Percentiles rank a stretch among this genome's conserved stretches.
phyloP scores from a whole-genome alignment of 2,797 vertebrate genomes.

The Chrysocyon brachyurus region DNA sequence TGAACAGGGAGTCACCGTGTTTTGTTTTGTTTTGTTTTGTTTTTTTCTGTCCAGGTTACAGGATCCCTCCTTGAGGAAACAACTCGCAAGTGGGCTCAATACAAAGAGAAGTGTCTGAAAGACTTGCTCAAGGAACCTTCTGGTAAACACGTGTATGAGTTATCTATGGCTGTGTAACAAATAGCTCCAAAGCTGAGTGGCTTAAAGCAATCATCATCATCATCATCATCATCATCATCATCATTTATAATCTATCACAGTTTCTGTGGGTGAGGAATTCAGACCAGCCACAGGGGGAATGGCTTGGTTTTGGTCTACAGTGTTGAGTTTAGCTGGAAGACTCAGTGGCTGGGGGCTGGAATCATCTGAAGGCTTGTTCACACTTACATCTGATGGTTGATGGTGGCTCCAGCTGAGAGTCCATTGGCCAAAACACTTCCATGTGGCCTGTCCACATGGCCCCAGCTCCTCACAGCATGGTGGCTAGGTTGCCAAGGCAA shows the following conservation, averaged over 20 bases:
- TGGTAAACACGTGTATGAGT: constrained; percentile 89
- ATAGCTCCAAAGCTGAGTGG: background rate
- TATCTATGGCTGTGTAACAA: background rate
- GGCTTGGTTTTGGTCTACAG: background rate
- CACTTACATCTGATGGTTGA: accelerated
- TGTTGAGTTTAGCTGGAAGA: background rate
- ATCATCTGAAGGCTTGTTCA: background rate
- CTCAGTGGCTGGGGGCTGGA: background rate
- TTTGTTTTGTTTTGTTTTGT: background rate
- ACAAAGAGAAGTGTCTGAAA: constrained; percentile 92
- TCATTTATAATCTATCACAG: background rate
- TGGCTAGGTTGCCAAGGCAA: background rate
- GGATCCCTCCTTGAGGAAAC: constrained; percentile 92
- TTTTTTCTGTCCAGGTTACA: constrained; percentile 87
- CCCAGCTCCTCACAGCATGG: background rate
- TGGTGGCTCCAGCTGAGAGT: background rate
- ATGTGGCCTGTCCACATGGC: background rate
- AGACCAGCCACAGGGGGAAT: too few species aligned
- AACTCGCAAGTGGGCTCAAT: constrained; percentile 91
- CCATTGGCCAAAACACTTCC: too few species aligned
- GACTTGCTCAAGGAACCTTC: constrained; percentile 86
- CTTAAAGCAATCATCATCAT: background rate
- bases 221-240: background rate
- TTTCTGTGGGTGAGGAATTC: background rate
- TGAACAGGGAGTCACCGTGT: background rate